phyloP scores from a whole-genome alignment of 2,113 vertebrate genomes.

The Actenoides lindsayi region DNA sequence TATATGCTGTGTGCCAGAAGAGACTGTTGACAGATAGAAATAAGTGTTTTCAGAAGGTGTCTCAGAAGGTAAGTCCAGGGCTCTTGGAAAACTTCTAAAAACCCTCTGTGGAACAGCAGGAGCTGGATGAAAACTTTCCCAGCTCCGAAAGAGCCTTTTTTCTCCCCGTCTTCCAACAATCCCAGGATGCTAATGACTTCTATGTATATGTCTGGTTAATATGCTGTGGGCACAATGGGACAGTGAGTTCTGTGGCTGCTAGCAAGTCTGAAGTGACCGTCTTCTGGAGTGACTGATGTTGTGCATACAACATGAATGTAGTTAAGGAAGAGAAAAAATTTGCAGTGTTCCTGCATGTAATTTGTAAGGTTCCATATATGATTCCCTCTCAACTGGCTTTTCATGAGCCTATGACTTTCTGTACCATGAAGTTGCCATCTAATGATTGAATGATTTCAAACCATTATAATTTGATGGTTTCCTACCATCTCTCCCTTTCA shows the following conservation, averaged over 20 bases:
- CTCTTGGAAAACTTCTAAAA: background rate
- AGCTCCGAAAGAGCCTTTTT: background rate
- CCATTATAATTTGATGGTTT: background rate
- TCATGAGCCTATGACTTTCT: background rate
- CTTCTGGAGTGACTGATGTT: background rate
- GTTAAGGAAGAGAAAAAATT: background rate
- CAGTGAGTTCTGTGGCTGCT: background rate
- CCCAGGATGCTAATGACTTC: background rate
- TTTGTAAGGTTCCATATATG: background rate
- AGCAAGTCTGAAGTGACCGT: background rate
- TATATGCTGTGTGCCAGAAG: background rate
- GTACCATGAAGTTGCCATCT: background rate
- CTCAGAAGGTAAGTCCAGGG: background rate
- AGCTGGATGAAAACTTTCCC: background rate
- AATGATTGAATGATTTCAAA: background rate
- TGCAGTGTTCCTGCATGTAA: background rate
- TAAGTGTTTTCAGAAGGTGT: background rate
- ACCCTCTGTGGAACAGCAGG: background rate
- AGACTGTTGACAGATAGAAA: background rate
- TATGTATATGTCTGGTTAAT: background rate
- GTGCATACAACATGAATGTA: background rate
- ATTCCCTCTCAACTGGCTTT: background rate
- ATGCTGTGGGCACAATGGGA: background rate
- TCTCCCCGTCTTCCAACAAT: background rate
- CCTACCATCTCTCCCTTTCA: background rate